phyloP scores from a whole-genome alignment of 2,113 vertebrate genomes.

The Craseonycteris thonglongyai region DNA sequence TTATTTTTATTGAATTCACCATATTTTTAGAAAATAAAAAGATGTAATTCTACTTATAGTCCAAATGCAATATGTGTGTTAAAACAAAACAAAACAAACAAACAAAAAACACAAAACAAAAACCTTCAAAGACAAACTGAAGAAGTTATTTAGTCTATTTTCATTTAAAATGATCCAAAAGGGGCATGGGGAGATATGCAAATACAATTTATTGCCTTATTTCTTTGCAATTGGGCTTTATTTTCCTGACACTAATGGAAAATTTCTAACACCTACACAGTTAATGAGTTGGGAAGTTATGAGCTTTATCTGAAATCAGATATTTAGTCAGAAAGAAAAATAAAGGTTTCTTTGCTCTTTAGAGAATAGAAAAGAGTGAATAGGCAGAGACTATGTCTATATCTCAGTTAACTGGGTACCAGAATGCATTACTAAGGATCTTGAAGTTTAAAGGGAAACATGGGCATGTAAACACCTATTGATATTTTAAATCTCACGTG shows the following conservation, averaged over 20 bases:
- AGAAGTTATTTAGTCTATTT: constrained; percentile 27
- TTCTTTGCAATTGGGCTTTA: constrained; percentile 45
- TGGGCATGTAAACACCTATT: background rate
- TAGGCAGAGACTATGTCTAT: background rate
- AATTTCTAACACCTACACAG: constrained; percentile 40
- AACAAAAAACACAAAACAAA: background rate
- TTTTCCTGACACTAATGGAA: constrained; percentile 43
- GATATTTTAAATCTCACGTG: background rate
- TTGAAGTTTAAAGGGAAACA: background rate
- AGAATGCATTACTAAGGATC: rapidly evolving
- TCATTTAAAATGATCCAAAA: constrained; percentile 38
- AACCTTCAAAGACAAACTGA: background rate
- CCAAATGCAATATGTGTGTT: background rate
- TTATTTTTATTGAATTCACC: constrained; percentile 35
- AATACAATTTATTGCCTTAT: constrained; percentile 43
- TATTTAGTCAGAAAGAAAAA: background rate
- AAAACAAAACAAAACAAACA: background rate
- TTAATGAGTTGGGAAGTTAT: constrained; percentile 18
- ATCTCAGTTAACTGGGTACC: background rate
- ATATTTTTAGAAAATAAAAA: constrained; percentile 21
- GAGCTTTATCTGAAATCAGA: constrained; percentile 2
- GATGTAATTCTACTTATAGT: background rate
- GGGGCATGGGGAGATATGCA: background rate
- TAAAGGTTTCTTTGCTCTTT: background rate
- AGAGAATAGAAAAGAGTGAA: background rate